Conservation (phyloP, 2,113 vertebrate species). For the Oenanthe melanoleuca region DNA sequence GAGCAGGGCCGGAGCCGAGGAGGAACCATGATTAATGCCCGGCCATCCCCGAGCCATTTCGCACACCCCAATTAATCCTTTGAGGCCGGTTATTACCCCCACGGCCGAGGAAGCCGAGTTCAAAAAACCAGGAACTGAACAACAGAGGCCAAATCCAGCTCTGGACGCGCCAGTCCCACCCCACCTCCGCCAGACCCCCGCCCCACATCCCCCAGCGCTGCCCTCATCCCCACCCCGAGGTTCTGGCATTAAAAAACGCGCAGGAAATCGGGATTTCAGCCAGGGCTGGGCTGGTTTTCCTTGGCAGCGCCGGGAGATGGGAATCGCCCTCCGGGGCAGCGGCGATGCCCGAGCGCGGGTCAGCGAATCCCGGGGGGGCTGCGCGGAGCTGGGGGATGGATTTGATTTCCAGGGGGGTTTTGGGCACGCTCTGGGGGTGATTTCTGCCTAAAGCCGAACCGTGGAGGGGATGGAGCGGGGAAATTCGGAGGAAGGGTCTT, state of each 20-base stretch:
- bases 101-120: background rate
- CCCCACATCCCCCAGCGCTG: accelerated
- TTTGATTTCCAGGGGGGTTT: background rate
- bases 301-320: background rate
- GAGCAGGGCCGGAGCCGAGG: background rate
- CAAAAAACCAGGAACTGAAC: background rate
- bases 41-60: conserved; percentile 1
- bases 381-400: background rate
- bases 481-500: background rate
- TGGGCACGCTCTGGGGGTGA: accelerated
- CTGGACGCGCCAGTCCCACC: background rate
- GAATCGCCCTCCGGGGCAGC: background rate
- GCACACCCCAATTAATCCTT: conserved; percentile 37
- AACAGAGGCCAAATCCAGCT: background rate
- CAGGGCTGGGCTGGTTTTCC: background rate
- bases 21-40: conserved; percentile 23
- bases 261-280: background rate
- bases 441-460: background rate
- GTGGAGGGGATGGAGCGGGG: background rate
- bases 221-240: background rate
- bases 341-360: background rate
- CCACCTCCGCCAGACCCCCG: accelerated
- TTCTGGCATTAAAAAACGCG: background rate
- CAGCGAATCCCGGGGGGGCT: background rate
- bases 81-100: background rate